phyloP scores from a whole-genome alignment of 2,888 invertebrate species.

The Platerodrilus igneus region DNA sequence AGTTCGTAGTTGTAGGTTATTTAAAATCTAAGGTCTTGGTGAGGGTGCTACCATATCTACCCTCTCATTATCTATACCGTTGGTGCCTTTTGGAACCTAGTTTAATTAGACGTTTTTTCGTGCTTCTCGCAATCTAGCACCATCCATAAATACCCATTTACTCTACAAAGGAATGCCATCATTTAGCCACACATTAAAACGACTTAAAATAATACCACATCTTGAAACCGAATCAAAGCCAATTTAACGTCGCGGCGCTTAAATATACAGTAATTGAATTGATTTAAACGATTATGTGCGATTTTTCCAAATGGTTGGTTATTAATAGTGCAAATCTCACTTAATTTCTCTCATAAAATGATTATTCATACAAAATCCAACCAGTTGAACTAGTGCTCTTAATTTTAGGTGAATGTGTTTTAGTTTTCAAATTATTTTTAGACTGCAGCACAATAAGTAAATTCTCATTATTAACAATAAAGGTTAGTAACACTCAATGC shows the following conservation, averaged over 20 bases:
- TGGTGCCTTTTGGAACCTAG: too few relatives aligned
- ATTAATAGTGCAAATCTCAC: too few relatives aligned
- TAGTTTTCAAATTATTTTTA: slow-evolving; percentile 8
- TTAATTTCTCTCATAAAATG: too few relatives aligned
- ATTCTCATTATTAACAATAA: slow-evolving; percentile 11
- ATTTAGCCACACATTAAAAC: slow-evolving; percentile 23
- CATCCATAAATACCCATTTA: slow-evolving; percentile 34
- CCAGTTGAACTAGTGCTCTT: slow-evolving; percentile 4
- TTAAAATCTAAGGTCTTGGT: too few relatives aligned
- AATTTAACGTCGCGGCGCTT: slow-evolving; percentile 28
- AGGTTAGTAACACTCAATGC: slow-evolving; percentile 3
- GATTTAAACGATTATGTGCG: slow-evolving; percentile 4
- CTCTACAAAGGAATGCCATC: slow-evolving; percentile 34
- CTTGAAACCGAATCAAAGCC: too few relatives aligned
- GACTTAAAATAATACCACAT: slow-evolving; percentile 28
- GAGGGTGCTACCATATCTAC: too few relatives aligned
- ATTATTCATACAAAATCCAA: too few relatives aligned
- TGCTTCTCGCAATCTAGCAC: too few relatives aligned
- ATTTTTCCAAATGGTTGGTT: too few relatives aligned
- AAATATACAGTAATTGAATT: slow-evolving; percentile 7
- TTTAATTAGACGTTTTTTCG: too few relatives aligned
- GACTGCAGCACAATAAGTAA: slow-evolving; percentile 12
- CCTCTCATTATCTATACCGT: too few relatives aligned
- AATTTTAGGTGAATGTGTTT: slow-evolving; percentile 11
- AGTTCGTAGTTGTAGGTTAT: too few relatives aligned